Percentiles rank a stretch among this genome's conserved stretches.
phyloP scores from a whole-genome alignment of 2,113 vertebrate species.

The Melospiza melodia region DNA sequence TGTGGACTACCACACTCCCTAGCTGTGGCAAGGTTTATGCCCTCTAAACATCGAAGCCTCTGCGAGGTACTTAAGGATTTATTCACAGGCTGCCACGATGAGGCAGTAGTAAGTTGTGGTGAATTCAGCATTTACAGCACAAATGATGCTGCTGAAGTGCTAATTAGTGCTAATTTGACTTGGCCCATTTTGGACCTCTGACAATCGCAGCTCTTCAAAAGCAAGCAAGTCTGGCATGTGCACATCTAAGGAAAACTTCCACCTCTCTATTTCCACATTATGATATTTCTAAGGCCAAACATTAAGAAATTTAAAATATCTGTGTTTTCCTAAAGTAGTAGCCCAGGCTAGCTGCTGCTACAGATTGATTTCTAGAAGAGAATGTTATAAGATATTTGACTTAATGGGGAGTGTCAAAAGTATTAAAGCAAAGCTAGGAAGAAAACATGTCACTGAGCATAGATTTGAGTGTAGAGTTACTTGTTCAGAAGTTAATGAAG shows the following conservation, averaged over 20 bases:
- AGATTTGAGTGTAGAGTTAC: neutral
- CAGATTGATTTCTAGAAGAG: neutral
- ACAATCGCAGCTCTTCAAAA: conserved; percentile 10
- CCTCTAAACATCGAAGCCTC: neutral
- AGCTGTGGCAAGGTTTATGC: neutral
- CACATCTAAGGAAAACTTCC: neutral
- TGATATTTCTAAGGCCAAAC: neutral
- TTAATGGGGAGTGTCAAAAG: neutral
- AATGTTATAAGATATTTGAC: neutral
- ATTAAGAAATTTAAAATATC: neutral
- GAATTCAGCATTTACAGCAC: conserved; percentile 14
- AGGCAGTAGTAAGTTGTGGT: conserved; percentile 68
- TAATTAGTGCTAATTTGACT: conserved; percentile 50
- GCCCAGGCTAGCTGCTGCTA: neutral
- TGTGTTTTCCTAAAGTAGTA: neutral
- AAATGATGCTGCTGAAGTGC: conserved; percentile 33
- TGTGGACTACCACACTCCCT: neutral
- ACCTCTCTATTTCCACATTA: neutral
- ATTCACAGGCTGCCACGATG: conserved; percentile 59
- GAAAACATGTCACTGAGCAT: neutral
- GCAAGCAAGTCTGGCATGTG: neutral
- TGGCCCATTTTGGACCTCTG: conserved; percentile 33
- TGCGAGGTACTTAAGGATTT: conserved; percentile 24
- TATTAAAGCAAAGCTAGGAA: neutral
- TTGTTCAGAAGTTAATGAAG: neutral